These are phyloP conservation scores for Laticauda laticaudata DNA, from an alignment of 2,113 vertebrate genomes.

Conservation along the genomic window DNA sequence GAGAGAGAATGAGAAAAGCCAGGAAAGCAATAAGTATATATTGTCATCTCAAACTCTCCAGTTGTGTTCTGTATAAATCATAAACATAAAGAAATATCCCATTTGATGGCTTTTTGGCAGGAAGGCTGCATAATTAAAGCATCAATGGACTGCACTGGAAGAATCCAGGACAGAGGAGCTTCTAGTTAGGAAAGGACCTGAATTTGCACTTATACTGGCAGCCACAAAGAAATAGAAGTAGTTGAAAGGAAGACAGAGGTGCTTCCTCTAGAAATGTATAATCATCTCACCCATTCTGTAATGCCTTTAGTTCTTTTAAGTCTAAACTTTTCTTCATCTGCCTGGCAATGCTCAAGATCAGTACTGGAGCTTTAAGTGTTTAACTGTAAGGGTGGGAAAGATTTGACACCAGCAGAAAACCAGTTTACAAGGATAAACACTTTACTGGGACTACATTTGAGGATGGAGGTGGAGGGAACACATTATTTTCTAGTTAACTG, in stretches of 20 bases:
- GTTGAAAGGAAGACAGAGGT: neutral
- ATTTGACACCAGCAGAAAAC: neutral
- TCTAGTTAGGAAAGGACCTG: neutral
- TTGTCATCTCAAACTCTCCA: neutral
- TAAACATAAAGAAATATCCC: neutral
- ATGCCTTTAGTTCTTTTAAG: neutral
- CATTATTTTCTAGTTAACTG: conserved; percentile 56
- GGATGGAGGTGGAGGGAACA: conserved; percentile 16
- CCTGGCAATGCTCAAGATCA: neutral
- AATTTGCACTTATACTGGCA: neutral
- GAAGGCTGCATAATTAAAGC: neutral
- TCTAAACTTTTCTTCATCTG: neutral
- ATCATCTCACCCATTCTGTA: neutral
- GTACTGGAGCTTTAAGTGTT: neutral
- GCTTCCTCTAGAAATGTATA: neutral
- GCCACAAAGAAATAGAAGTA: neutral
- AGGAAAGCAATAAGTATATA: neutral
- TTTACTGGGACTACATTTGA: conserved; percentile 31
- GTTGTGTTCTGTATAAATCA: neutral
- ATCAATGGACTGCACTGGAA: neutral
- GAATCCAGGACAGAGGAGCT: neutral
- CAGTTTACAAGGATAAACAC: conserved; percentile 45
- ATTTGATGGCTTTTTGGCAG: neutral
- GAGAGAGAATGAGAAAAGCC: neutral
- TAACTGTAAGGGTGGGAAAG: neutral